A percentile compares a stretch with the other conserved stretches of the same genome.
Evolutionary conservation across 2,797 vertebrate species (phyloP).

Genomic region (Balearica regulorum): DNA sequence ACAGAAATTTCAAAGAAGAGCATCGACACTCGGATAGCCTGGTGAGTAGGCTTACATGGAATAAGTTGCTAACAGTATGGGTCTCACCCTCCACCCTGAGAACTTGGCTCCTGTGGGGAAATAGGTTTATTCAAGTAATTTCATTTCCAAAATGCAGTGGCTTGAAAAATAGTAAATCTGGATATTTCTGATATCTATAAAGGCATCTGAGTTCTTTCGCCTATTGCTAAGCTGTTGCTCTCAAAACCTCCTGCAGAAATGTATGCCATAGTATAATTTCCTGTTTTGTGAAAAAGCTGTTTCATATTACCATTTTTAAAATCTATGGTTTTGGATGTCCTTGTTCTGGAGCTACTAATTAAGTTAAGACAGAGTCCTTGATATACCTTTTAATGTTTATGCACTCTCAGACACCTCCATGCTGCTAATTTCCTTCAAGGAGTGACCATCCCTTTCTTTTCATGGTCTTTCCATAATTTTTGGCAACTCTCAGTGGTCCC

Average conservation of each 20-base stretch:
- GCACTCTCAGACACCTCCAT: not conserved
- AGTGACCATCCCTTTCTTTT: not conserved
- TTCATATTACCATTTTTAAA: not conserved
- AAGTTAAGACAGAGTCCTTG: not conserved
- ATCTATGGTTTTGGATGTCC: not conserved
- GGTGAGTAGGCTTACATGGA: not conserved
- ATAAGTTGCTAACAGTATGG: not conserved
- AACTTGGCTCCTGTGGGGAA: not conserved
- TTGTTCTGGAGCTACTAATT: not conserved
- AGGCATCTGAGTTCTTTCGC: not conserved
- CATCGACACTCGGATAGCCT: not conserved
- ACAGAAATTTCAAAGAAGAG: not conserved
- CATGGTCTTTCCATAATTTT: not conserved
- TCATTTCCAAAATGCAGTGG: not conserved
- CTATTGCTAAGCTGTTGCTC: not conserved
- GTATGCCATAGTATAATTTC: not conserved
- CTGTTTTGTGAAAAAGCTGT: not conserved
- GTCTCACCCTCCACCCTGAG: not conserved
- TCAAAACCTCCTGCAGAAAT: not conserved
- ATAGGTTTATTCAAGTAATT: not conserved
- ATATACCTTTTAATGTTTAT: not conserved
- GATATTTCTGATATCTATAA: not conserved
- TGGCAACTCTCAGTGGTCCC: not conserved
- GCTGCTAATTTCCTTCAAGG: not conserved
- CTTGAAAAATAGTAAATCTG: not conserved